A percentile compares a stretch with the other conserved stretches of the same genome.
Conservation (phyloP, 1,140 invertebrate genomes). For the Leptoteleia sp. region DNA sequence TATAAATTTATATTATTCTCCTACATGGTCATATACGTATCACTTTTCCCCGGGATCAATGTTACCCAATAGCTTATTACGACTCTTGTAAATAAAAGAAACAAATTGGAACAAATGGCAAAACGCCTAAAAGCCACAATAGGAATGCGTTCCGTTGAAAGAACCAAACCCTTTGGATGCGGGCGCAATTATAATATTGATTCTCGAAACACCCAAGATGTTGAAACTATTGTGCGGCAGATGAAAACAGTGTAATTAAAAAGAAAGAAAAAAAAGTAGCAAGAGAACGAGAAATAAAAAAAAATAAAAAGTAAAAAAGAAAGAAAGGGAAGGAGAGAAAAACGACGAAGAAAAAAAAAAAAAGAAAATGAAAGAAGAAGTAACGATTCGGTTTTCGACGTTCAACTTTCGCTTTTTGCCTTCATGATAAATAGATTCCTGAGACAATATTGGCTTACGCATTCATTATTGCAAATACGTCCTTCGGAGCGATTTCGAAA, state of each 20-base stretch:
- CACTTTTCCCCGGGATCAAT: too few relatives aligned
- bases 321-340: too few relatives aligned
- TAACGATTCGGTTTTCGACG: slow-evolving; percentile 23
- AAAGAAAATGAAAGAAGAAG: slow-evolving; percentile 8
- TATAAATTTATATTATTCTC: too few relatives aligned
- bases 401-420: slow-evolving; percentile 52
- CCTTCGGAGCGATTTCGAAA: slow-evolving; percentile 16
- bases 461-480: slow-evolving; percentile 31
- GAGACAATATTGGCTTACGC: slow-evolving; percentile 36
- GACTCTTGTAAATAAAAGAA: background rate
- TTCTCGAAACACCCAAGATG: background rate
- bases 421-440: slow-evolving; percentile 56
- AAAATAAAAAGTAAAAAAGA: background rate
- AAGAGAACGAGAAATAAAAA: slow-evolving; percentile 3
- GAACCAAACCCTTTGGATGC: background rate
- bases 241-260: too few relatives aligned
- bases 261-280: too few relatives aligned
- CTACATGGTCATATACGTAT: too few relatives aligned
- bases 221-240: background rate
- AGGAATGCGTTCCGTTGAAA: background rate
- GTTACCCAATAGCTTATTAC: too few relatives aligned
- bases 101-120: background rate
- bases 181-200: background rate
- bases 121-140: background rate
- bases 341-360: background rate